Percentiles rank a stretch among this genome's conserved stretches.
These are phyloP conservation scores for Ferdinandea cuprea DNA, from an alignment of 2,888 invertebrate species.

Conservation along the genomic window DNA sequence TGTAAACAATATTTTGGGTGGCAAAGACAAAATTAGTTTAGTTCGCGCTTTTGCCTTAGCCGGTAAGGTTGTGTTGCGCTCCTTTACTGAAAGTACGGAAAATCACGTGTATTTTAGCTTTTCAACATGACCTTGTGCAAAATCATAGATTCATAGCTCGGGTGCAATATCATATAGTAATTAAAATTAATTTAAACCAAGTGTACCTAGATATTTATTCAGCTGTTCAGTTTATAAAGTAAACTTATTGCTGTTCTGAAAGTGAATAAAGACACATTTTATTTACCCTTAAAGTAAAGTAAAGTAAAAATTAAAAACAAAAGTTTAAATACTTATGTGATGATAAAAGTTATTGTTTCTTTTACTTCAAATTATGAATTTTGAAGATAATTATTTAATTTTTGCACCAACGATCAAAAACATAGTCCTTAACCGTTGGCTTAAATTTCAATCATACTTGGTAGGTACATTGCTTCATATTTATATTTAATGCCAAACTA, in stretches of 20 bases:
- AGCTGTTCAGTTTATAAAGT: not conserved
- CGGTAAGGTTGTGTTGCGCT: slow-evolving; percentile 14
- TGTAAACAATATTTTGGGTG: slow-evolving; percentile 45
- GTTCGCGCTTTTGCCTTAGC: slow-evolving; percentile 15
- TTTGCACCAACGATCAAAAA: too few species aligned
- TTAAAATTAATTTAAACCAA: slow-evolving; percentile 3
- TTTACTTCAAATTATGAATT: too few species aligned
- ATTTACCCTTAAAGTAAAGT: not conserved
- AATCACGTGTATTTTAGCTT: slow-evolving; percentile 42
- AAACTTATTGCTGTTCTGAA: not conserved
- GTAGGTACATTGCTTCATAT: too few species aligned
- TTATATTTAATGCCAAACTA: too few species aligned
- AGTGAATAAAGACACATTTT: not conserved
- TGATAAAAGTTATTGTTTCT: too few species aligned
- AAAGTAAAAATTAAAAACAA: too few species aligned
- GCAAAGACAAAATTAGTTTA: not conserved
- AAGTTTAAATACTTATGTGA: too few species aligned
- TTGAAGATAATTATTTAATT: too few species aligned
- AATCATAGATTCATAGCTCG: slow-evolving; percentile 22
- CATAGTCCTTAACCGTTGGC: too few species aligned
- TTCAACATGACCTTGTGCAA: slow-evolving; percentile 31
- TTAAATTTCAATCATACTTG: too few species aligned
- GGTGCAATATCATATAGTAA: not conserved
- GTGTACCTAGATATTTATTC: slow-evolving; percentile 1
- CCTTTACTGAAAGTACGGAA: not conserved